Conservation (phyloP, 2,113 vertebrate species). For the Misgurnus anguillicaudatus region DNA sequence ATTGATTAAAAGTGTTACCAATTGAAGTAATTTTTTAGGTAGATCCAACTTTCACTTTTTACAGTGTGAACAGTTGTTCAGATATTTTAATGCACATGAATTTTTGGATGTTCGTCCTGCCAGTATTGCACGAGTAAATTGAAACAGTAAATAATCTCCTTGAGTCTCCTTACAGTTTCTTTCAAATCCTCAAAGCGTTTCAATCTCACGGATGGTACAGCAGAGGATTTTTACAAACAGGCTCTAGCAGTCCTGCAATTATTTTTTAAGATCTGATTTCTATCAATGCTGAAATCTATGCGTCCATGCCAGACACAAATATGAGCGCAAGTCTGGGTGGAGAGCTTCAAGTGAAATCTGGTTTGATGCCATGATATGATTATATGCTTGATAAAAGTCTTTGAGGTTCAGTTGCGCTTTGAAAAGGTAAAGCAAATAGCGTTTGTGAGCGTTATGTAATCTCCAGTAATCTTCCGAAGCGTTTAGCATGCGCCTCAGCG, state of each 20-base stretch:
- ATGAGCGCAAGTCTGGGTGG: background rate
- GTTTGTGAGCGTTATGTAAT: slow-evolving; percentile 42
- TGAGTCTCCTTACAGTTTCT: background rate
- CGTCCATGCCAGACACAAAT: background rate
- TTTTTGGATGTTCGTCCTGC: background rate
- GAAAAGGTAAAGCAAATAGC: slow-evolving; percentile 34
- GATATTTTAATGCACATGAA: too few species aligned
- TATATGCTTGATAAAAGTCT: slow-evolving; percentile 14
- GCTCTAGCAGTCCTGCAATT: background rate
- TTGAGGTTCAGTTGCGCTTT: slow-evolving; percentile 15
- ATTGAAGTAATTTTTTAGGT: too few species aligned
- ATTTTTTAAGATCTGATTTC: background rate
- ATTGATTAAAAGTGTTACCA: too few species aligned
- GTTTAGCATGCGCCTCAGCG: slow-evolving; percentile 28
- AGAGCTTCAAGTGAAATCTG: background rate
- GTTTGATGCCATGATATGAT: background rate
- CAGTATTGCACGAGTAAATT: background rate
- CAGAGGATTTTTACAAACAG: background rate
- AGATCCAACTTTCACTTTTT: too few species aligned
- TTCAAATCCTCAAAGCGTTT: background rate
- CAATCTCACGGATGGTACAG: background rate
- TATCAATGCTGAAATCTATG: background rate
- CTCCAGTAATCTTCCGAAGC: slow-evolving; percentile 24
- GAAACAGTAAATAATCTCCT: background rate
- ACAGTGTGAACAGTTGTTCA: too few species aligned